Evolutionary conservation across 2,113 vertebrate genomes (phyloP), one percentile per base, ranked within the genome.

Genomic region (Picathartes gymnocephalus): DNA sequence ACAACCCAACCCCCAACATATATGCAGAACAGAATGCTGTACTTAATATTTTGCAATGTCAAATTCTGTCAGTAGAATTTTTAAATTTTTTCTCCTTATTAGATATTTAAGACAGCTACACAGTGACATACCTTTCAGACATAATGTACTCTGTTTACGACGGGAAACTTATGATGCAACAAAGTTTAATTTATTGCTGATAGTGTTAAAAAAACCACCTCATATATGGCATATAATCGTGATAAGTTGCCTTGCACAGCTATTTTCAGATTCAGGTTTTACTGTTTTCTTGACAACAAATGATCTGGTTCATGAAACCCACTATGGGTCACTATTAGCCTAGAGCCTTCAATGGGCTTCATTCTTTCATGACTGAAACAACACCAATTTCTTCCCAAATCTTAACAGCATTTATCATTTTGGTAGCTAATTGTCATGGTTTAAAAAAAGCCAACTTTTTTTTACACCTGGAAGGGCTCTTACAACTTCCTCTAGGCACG

Each of bases 1-100:
- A n/a, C n/a, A n/a, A n/a, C n/a, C n/a, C n/a, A n/a, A n/a, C n/a
- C n/a, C n/a, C n/a, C n/a, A n/a, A n/a, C n/a, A n/a, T n/a, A n/a
- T n/a, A 82, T 94, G 78, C 77, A 92, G 94, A 92, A 74, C 44
- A 91, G 81, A 77, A 91, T 40, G 47, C 31, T 74, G 37, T 48
- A 80, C 31, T 74, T 73, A 74, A 77, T 22, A 57, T 62, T 61
- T 80, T 51, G 78, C 35, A 48, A 61, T 47, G 65, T 56, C 62
- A 58, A 83, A 40, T 54, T 90, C 45, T 73, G 58, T 44, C 47
- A 60, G 58, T 33, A 68, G 28, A 27, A n/a, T 81, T 66, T 85
- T 81, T 60, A 2, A 39, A 39, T 11, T 44, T 80, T 73, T 89
- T 57, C 18, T 53, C 85, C 69, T 83, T 65, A 66, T 42, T 78